Percentiles rank a stretch among this genome's conserved stretches.
Conservation (phyloP, 2,113 vertebrate species). For the Sinocyclocheilus maitianheensis region DNA sequence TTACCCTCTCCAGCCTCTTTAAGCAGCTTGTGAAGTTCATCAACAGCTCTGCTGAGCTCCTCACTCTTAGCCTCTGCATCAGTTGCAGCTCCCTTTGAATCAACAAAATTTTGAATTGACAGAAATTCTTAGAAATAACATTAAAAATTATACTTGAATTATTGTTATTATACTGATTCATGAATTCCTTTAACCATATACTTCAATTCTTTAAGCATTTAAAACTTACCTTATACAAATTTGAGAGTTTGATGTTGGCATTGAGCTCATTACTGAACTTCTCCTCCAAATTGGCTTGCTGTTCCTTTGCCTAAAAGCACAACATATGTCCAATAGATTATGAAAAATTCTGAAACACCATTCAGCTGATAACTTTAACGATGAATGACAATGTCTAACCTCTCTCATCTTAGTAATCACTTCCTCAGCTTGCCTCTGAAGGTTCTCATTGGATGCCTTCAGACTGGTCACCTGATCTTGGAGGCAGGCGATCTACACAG, state of each 20-base stretch:
- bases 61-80: slow-evolving; percentile 92
- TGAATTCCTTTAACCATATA: neutral
- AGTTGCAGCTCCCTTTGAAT: slow-evolving; percentile 84
- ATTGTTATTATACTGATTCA: neutral
- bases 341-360: neutral
- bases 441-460: slow-evolving; percentile 86
- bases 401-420: slow-evolving; percentile 89
- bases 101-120: neutral
- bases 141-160: neutral
- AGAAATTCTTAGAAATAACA: neutral
- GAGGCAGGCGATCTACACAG: slow-evolving; percentile 80
- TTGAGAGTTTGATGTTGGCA: slow-evolving; percentile 92
- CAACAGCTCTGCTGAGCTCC: slow-evolving; percentile 86
- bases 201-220: neutral
- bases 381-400: slow-evolving; percentile 65
- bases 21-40: slow-evolving; percentile 90
- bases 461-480: slow-evolving; percentile 87
- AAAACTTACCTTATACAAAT: slow-evolving; percentile 88
- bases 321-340: neutral
- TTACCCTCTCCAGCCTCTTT: slow-evolving; percentile 91
- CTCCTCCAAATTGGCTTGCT: slow-evolving; percentile 86
- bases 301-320: slow-evolving; percentile 83
- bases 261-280: slow-evolving; percentile 93
- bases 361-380: neutral
- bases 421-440: slow-evolving; percentile 90